phyloP scores from a whole-genome alignment of 2,888 invertebrate genomes.

The Archips xylosteana region DNA sequence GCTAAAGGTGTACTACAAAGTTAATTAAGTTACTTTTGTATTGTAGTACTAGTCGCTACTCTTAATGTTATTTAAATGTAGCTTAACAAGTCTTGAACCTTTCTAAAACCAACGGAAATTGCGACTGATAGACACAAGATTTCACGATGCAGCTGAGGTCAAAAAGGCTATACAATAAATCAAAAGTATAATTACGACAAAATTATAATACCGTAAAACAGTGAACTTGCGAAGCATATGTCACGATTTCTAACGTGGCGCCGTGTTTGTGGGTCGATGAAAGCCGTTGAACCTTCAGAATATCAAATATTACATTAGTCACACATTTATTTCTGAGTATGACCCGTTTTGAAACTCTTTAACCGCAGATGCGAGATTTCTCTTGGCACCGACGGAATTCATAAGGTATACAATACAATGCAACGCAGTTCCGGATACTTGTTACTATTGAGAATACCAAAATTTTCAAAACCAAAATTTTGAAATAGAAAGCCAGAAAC shows the following conservation, averaged over 20 bases:
- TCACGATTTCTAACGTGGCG: conserved; percentile 47
- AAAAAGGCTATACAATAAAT: conserved; percentile 30
- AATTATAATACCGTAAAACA: conserved; percentile 46
- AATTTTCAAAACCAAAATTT: not conserved
- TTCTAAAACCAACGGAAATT: conserved; percentile 18
- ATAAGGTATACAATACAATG: conserved; percentile 17
- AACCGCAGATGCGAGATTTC: conserved; percentile 8
- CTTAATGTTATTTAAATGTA: not conserved
- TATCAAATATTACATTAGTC: conserved; percentile 43
- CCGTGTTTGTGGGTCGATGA: conserved; percentile 47
- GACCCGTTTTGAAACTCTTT: conserved; percentile 17
- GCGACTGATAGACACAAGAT: conserved; percentile 27
- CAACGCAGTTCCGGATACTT: not conserved
- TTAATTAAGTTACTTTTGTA: not conserved
- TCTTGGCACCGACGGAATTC: conserved; percentile 4
- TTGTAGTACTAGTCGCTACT: too few species aligned
- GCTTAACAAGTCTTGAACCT: not conserved
- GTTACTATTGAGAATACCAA: conserved; percentile 6
- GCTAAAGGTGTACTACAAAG: not conserved
- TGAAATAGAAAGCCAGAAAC: not conserved
- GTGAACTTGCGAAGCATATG: conserved; percentile 42
- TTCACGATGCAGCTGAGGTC: conserved; percentile 32
- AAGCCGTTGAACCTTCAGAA: conserved; percentile 46
- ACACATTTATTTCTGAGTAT: conserved; percentile 17
- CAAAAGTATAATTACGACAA: conserved; percentile 43